Conservation (phyloP, 2,888 invertebrate genomes). For the Dendrolimus pini region DNA sequence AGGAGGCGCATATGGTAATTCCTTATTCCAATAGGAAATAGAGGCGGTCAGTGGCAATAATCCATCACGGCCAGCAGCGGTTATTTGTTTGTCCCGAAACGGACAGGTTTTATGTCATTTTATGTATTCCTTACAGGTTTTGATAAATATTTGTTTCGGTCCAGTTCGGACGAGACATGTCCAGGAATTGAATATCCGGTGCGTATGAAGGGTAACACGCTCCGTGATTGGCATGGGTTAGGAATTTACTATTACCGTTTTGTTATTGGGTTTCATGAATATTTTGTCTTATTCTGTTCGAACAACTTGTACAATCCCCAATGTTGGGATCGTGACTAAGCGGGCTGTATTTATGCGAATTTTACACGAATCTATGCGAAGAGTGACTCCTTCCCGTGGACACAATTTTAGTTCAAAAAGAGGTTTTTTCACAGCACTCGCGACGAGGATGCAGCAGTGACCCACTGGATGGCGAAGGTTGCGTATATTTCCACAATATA, state of each 20-base stretch:
- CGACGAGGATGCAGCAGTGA: no score
- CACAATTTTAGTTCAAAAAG: no score
- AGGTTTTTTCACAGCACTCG: no score
- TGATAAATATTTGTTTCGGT: constrained; percentile 74
- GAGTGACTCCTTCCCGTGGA: no score
- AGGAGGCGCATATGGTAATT: constrained; percentile 74
- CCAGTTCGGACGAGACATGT: constrained; percentile 68
- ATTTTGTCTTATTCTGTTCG: constrained; percentile 9
- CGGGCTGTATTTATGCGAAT: no score
- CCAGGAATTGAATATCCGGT: constrained; percentile 72
- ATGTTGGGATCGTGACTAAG: no score
- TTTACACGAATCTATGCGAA: no score
- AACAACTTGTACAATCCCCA: neutral
- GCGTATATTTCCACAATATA: no score
- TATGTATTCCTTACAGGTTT: constrained; percentile 74
- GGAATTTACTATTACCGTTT: constrained; percentile 29
- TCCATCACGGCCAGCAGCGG: constrained; percentile 58
- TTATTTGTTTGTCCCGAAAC: constrained; percentile 55
- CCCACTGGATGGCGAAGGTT: no score
- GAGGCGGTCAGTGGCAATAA: constrained; percentile 75
- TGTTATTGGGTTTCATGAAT: constrained; percentile 4
- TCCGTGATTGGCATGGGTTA: constrained; percentile 57
- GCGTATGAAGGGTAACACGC: constrained; percentile 30
- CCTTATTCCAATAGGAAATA: constrained; percentile 75
- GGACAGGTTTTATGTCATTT: constrained; percentile 69